These are phyloP conservation scores for Brassicogethes aeneus DNA, from an alignment of 2,888 invertebrate genomes.

Conservation along the genomic window DNA sequence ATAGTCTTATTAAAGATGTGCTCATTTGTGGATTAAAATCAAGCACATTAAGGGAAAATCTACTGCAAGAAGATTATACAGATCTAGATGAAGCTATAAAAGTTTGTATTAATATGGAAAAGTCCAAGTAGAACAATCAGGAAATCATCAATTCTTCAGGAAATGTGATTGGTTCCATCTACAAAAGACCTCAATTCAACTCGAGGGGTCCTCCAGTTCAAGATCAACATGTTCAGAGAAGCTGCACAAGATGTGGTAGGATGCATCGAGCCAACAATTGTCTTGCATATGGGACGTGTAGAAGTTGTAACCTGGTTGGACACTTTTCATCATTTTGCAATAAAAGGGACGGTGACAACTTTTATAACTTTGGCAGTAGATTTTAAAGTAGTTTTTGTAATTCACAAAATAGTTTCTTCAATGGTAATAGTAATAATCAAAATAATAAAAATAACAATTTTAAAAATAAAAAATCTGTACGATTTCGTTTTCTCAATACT, in stretches of 20 bases:
- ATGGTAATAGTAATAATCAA: not conserved
- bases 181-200: not conserved
- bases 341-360: not conserved
- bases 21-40: not conserved
- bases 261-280: slow-evolving; percentile 1
- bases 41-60: not conserved
- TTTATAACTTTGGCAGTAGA: not conserved
- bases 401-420: not conserved
- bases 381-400: not conserved
- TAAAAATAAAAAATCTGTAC: not conserved
- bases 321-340: not conserved
- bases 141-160: not conserved
- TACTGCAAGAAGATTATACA: not conserved
- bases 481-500: not conserved
- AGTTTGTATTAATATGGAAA: not conserved
- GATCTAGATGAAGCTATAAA: not conserved
- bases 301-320: not conserved
- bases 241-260: not conserved
- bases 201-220: not conserved
- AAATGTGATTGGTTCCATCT: not conserved
- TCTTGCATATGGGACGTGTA: not conserved
- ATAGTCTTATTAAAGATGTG: not conserved
- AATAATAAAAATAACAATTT: slow-evolving; percentile 1
- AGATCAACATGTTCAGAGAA: not conserved
- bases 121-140: not conserved